Evolutionary conservation across 2,888 invertebrate genomes (phyloP).

Genomic region (Andrena dorsata): DNA sequence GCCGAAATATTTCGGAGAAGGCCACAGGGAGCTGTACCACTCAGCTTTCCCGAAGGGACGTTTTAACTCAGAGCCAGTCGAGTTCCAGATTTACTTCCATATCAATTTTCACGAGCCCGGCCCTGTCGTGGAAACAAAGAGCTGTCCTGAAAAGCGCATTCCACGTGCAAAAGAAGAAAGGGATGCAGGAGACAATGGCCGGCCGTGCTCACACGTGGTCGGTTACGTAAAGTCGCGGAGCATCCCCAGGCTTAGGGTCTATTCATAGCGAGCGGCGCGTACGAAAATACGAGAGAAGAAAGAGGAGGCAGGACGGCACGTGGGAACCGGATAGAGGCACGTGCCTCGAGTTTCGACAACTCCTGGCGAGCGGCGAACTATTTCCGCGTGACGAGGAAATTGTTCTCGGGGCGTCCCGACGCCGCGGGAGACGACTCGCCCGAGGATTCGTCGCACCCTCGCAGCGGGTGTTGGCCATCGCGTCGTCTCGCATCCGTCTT

Average conservation of each 20-base stretch:
- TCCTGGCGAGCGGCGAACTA: conserved; percentile 79
- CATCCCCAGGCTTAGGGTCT: conserved; percentile 41
- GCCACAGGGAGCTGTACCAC: background rate
- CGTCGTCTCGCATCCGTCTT: conserved; percentile 40
- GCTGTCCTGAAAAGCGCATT: background rate
- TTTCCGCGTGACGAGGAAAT: conserved; percentile 82
- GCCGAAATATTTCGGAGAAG: background rate
- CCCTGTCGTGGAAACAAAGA: background rate
- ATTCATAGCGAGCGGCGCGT: conserved; percentile 68
- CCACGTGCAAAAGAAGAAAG: conserved; percentile 2
- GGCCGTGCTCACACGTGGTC: conserved; percentile 47
- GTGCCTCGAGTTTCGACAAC: conserved; percentile 77
- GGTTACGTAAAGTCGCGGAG: conserved; percentile 53
- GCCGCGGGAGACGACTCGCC: conserved; percentile 53
- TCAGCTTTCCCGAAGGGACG: background rate
- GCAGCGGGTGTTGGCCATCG: conserved; percentile 64
- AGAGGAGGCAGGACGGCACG: conserved; percentile 58
- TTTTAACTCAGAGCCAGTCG: background rate
- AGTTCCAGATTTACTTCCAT: conserved; percentile 25
- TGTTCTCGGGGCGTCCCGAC: conserved; percentile 69
- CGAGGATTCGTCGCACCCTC: conserved; percentile 68
- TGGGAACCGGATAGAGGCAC: conserved; percentile 74
- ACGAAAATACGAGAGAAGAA: conserved; percentile 69
- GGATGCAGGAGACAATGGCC: conserved; percentile 45
- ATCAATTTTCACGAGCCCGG: background rate